Evolutionary conservation across 2,797 vertebrate species (phyloP).

Genomic region (Spinus olivaceus): DNA sequence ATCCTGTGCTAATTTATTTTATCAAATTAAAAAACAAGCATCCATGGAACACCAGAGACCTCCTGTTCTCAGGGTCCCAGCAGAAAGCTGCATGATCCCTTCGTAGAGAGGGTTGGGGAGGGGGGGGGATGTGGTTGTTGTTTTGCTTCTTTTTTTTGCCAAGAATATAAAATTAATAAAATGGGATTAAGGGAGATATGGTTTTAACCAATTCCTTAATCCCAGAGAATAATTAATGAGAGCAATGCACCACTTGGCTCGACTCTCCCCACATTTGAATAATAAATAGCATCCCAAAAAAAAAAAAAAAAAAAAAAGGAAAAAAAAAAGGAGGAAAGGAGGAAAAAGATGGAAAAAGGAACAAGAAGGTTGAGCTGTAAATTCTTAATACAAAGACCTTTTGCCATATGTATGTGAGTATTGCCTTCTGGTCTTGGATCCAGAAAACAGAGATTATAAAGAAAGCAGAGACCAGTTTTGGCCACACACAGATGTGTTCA

Average conservation of each 20-base stretch:
- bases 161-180: slow-evolving; percentile 81
- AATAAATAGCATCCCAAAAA: slow-evolving; percentile 59
- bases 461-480: neutral
- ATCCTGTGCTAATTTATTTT: slow-evolving; percentile 80
- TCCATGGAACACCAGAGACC: slow-evolving; percentile 69
- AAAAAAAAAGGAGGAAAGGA: neutral
- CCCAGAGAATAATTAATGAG: slow-evolving; percentile 79
- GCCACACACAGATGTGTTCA: neutral
- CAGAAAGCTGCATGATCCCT: slow-evolving; percentile 69
- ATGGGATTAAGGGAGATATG: slow-evolving; percentile 75
- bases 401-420: neutral
- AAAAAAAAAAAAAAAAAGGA: neutral
- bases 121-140: neutral
- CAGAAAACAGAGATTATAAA: neutral
- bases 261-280: slow-evolving; percentile 68
- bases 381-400: neutral
- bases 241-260: slow-evolving; percentile 69
- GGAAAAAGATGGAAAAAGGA: neutral
- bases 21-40: slow-evolving; percentile 76
- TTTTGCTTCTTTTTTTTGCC: slow-evolving; percentile 63
- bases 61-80: slow-evolving; percentile 59
- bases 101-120: slow-evolving; percentile 40
- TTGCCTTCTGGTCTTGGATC: neutral
- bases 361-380: neutral
- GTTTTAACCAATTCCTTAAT: slow-evolving; percentile 77